Conservation (phyloP, 2,113 vertebrate genomes). For the Chionodraco myersi region DNA sequence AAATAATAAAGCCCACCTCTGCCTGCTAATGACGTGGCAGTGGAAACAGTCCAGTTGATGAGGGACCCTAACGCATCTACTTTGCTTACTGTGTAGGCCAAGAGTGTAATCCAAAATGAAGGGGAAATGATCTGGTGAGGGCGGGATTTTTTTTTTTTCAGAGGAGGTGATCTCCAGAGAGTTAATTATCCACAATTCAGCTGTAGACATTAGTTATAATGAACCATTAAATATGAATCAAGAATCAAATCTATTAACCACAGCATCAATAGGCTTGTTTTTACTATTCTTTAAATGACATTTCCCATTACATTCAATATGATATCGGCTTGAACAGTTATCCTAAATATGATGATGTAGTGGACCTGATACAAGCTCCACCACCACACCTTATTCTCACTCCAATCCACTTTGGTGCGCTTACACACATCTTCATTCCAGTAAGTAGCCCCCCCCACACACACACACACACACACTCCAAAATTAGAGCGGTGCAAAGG, state of each 20-base stretch:
- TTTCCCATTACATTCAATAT: too few relatives aligned
- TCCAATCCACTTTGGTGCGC: conserved; percentile 17
- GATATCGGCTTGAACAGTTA: too few relatives aligned
- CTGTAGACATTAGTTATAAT: neutral
- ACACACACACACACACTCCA: neutral
- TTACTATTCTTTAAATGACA: neutral
- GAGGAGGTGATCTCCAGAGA: conserved; percentile 29
- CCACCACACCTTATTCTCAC: conserved; percentile 6
- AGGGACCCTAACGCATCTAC: conserved; percentile 56
- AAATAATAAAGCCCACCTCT: conserved; percentile 75
- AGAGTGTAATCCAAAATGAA: conserved; percentile 44
- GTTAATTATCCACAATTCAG: conserved; percentile 31
- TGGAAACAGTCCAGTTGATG: conserved; percentile 63
- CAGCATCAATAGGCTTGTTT: neutral
- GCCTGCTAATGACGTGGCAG: conserved; percentile 60
- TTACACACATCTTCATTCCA: conserved; percentile 24
- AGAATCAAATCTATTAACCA: neutral
- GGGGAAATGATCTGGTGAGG: conserved; percentile 41
- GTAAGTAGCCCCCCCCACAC: conserved; percentile 10
- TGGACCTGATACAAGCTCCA: neutral
- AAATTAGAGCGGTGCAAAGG: conserved; percentile 20
- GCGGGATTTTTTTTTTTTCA: conserved; percentile 21
- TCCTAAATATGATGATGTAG: neutral
- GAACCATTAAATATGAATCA: neutral
- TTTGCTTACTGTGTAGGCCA: conserved; percentile 53